Base-by-base conservation (phyloP, 2,888 invertebrate genomes). In the Opisthograptis luteolata region DNA sequence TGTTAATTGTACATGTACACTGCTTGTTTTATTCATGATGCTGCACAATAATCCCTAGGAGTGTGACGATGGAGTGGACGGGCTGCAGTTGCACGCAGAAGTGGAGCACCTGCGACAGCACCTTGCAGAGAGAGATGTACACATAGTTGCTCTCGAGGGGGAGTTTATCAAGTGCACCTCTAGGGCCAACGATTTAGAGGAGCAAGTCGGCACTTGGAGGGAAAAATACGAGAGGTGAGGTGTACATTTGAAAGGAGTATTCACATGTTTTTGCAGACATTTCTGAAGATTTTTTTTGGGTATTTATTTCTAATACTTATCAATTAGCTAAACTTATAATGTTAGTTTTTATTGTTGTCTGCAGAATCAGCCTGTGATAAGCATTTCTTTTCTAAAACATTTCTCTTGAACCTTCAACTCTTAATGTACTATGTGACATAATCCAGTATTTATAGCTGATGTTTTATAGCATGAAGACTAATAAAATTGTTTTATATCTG, bases 211-310 rank as follows among this genome's bases (percentile, higher is more conserved):
- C 40, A 95, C 96, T 64, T 97, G 97, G 95, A 94, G 97, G 78
- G 98, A 98, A 76, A 97, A 98, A 91, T 98, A 98, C 91, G 96
- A 96, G 80, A 94, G 96, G 96, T 79, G 52, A 54, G 51, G 19
- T 13, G n/a, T n/a, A n/a, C n/a, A n/a, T n/a, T n/a, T n/a, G n/a
- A n/a, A n/a, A n/a, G n/a, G n/a, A n/a, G n/a, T n/a, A n/a, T n/a
- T n/a, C n/a, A n/a, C n/a, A n/a, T n/a, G n/a, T n/a, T n/a, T n/a
- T n/a, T n/a, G n/a, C n/a, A n/a, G n/a, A n/a, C n/a, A n/a, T n/a
- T n/a, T n/a, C n/a, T n/a, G n/a, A n/a, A n/a, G n/a, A n/a, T n/a
- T n/a, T n/a, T n/a, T n/a, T n/a, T n/a, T n/a, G n/a, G n/a, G n/a
- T n/a, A n/a, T n/a, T n/a, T n/a, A n/a, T n/a, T n/a, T n/a, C n/a